Base-by-base conservation (phyloP, 2,113 vertebrate species). In the Siniperca chuatsi region DNA sequence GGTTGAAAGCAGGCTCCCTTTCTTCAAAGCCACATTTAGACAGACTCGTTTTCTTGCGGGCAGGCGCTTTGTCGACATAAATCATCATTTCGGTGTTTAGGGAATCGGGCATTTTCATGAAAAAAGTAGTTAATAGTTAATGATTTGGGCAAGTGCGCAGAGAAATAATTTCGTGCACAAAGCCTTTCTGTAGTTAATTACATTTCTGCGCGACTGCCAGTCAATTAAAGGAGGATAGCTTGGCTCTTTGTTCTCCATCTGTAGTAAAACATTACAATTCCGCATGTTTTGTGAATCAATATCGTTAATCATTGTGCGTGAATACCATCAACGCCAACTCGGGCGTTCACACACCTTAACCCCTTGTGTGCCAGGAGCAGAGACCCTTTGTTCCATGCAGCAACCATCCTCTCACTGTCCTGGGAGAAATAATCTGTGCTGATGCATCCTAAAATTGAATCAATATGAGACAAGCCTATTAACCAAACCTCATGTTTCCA, bases 371-470 rank as follows among this genome's bases (percentile, higher is more conserved):
- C 85, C 87, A 67, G 7, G 7, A 81, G 67, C 60, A 35, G 50
- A 62, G 67, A 66, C 67, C 78, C 78, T 90, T 89, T 92, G 90
- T 91, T 90, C 79, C 87, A 11, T 3, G 9, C 42, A 64, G 57
- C 75, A 65, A 16, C 16, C 70, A 54, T 20, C 42, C 18, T 50
- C 48, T 55, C 16, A 46, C 13, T 54, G 71, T 68, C 64, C 67
- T 7, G 65, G 48, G 50, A 74, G 64, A 42, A 46, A 60, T 16
- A 10, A 2, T 58, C 48, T 33, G 44, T 57, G 60, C 13, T 60
- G 40, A 4, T 78, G 68, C 70, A 11, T 70, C 65, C 25, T 37
- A 4, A 40, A 68, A 75, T 15, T 21, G 6, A 71, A 46, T 71
- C 83, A 48, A 37, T 68, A 66, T 15, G 13, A 88, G 35, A 54